phyloP scores from a whole-genome alignment of 2,888 invertebrate genomes.

The Thereva unica region DNA sequence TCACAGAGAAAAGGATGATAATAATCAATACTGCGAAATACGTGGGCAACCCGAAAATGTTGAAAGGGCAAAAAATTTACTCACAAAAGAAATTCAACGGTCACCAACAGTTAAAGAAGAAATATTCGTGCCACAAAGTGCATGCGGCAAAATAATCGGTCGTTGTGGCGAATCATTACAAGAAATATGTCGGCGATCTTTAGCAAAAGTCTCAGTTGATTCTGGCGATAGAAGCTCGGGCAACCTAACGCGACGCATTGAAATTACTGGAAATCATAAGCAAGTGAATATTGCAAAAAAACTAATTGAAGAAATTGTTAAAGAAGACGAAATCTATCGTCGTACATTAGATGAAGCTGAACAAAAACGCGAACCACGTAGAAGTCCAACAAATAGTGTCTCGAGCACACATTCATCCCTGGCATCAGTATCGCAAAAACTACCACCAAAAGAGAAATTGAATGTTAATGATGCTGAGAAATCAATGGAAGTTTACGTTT shows the following conservation, averaged over 20 bases:
- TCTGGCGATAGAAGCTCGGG: constrained; percentile 54
- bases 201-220: constrained; percentile 72
- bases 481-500: constrained; percentile 82
- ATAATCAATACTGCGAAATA: constrained; percentile 70
- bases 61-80: constrained; percentile 71
- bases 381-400: constrained; percentile 54
- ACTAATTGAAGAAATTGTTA: constrained; percentile 72
- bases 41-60: constrained; percentile 70
- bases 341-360: constrained; percentile 57
- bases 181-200: constrained; percentile 71
- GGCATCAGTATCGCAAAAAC: constrained; percentile 50
- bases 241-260: constrained; percentile 52
- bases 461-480: constrained; percentile 52
- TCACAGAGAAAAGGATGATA: constrained; percentile 63
- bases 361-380: constrained; percentile 61
- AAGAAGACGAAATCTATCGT: constrained; percentile 61
- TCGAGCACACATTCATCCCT: constrained; percentile 57
- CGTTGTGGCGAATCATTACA: constrained; percentile 72
- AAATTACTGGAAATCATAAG: constrained; percentile 69
- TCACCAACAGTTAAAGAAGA: constrained; percentile 70
- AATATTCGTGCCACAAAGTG: constrained; percentile 68
- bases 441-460: constrained; percentile 53
- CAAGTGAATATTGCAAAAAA: constrained; percentile 75
- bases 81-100: constrained; percentile 70
- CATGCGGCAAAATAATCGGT: constrained; percentile 75